Evolutionary conservation across 1,140 invertebrate species (phyloP), one percentile per base, ranked within the genome.

Genomic region (Chelonus insularis): DNA sequence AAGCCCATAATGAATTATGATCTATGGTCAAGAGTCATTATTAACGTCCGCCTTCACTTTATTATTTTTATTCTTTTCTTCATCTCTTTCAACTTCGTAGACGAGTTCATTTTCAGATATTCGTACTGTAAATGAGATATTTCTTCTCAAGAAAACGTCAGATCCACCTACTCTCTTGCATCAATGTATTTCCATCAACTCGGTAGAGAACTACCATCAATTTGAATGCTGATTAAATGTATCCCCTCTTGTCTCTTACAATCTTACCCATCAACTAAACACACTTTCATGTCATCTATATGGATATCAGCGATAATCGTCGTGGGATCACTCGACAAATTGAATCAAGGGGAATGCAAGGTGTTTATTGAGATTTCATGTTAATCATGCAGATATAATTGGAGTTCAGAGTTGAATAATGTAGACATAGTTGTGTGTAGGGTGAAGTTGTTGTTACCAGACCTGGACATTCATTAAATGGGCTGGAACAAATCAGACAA

Each of bases 321-420:
- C 57, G 47, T 60, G 51, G 36, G 48, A 60, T 60, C 48, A 60
- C 12, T 45, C 11, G 21, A 34, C 63, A 73, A 75, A 75, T 75
- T 75, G 72, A 75, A 75, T 74, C 72, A 69, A 45, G 47, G 21
- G 54, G 67, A 68, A 71, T 72, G 64, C 60, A 60, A 61, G 64
- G 52, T 65, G 65, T 72, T 74, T 69, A 69, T 72, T 65, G 63
- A 63, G 56, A 64, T 69, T 73, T 68, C 67, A 74, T 75, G 71
- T 67, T 70, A 72, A 75, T 74, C 60, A 41, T 14, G 18, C 3
- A 5, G 41, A 23, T n/a, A 36, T 45, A 41, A 45, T 32, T 57
- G 55, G 23, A 37, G 52, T 6, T 21, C 16, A 41, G n/a, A 41
- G 18, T 39, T 29, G 25, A 29, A 29, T 29, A 29, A 29, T 29